These are phyloP conservation scores for Solea solea DNA, from an alignment of 2,113 vertebrate genomes.

Conservation along the genomic window DNA sequence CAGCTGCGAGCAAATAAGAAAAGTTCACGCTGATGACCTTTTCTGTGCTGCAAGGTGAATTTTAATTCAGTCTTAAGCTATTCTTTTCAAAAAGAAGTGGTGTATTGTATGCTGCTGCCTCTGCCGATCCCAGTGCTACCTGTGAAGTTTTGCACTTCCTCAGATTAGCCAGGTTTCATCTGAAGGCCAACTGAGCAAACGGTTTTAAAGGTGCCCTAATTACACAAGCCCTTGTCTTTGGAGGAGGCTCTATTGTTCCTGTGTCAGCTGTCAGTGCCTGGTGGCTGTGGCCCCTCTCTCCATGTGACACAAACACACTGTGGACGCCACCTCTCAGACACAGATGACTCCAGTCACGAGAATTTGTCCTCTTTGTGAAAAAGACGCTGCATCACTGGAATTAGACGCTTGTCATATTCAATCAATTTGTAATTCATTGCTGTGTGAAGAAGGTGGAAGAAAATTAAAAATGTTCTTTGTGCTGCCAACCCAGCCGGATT, in stretches of 20 bases:
- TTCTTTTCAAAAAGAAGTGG: background rate
- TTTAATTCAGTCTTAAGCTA: constrained; percentile 53
- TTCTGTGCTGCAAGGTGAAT: constrained; percentile 46
- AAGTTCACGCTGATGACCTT: constrained; percentile 48
- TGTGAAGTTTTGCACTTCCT: constrained; percentile 19
- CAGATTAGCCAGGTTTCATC: constrained; percentile 50
- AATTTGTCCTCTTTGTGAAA: background rate
- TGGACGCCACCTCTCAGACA: constrained; percentile 56
- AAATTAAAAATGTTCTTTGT: constrained; percentile 8
- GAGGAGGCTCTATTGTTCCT: constrained; percentile 62
- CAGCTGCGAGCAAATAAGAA: constrained; percentile 54
- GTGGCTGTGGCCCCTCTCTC: constrained; percentile 56
- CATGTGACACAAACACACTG: constrained; percentile 71
- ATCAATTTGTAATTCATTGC: background rate
- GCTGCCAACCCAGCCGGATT: background rate
- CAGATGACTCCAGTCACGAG: constrained; percentile 64
- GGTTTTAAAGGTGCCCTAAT: constrained; percentile 67
- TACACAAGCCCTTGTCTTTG: constrained; percentile 40
- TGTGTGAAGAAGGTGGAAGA: background rate
- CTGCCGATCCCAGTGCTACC: constrained; percentile 34
- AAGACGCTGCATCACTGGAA: too few species aligned
- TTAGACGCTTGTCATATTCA: background rate
- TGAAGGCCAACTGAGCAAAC: constrained; percentile 44
- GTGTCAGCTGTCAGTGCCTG: constrained; percentile 76
- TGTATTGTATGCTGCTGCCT: constrained; percentile 20